These are phyloP conservation scores for Drosophila neutralis DNA, from an alignment of 2,888 invertebrate species.

Conservation along the genomic window DNA sequence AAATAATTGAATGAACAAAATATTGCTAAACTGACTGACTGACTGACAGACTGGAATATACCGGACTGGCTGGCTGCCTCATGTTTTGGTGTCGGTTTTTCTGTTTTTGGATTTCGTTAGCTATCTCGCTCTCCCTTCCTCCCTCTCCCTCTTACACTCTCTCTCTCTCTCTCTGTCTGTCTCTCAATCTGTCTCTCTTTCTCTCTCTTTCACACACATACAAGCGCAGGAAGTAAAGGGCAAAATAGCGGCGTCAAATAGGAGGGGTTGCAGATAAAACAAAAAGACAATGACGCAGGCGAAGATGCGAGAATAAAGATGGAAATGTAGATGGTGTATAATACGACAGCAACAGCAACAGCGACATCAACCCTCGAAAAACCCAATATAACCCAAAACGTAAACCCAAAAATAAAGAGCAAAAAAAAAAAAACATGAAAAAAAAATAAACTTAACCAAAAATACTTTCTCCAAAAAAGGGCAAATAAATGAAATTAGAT, in stretches of 20 bases:
- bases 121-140: not conserved
- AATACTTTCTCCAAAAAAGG: constrained; percentile 39
- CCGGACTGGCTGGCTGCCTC: constrained; percentile 6
- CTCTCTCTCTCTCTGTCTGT: not conserved
- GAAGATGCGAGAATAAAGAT: constrained; percentile 10
- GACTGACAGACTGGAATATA: constrained; percentile 15
- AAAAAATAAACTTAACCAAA: constrained; percentile 15
- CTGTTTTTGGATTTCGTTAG: not conserved
- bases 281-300: constrained; percentile 27
- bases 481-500: constrained; percentile 58
- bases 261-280: constrained; percentile 21
- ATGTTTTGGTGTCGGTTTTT: constrained; percentile 12
- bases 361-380: constrained; percentile 37
- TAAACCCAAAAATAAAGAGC: constrained; percentile 6
- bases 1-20: constrained; percentile 46
- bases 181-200: not conserved
- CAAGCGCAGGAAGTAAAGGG: constrained; percentile 9
- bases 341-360: not conserved
- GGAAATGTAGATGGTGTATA: constrained; percentile 4
- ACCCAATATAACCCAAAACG: constrained; percentile 21
- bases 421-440: constrained; percentile 1
- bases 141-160: not conserved
- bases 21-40: constrained; percentile 23
- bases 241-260: constrained; percentile 9
- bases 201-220: constrained; percentile 14